Base-by-base conservation (phyloP, 2,797 vertebrate genomes). In the Leptodactylus fallax region DNA sequence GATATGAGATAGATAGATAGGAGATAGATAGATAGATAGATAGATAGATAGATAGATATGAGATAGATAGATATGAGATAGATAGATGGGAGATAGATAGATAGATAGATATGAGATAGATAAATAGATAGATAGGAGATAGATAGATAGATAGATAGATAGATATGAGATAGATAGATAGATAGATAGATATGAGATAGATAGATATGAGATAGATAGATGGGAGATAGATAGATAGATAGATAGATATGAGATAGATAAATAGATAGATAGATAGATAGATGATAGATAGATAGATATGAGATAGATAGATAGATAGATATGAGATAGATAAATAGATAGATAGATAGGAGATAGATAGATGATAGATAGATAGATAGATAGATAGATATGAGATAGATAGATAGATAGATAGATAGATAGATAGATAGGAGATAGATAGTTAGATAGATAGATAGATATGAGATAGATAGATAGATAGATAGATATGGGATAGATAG, bases 371-470 rank as follows among this genome's bases (percentile, higher is more conserved):
- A 63, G 60, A 23, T 61, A 61, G 60, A 61, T 61, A 61, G 21
- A 61, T 61, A 21, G 60, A 61, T 21, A 65, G 23, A 25, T 65
- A 67, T 8, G 36, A 36, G 36, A 67, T 67, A 25, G 23, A 53
- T 25, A 79, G n/a, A 58, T n/a, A 55, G 49, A 78, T 23, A 78
- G 51, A 78, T 53, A 78, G 78, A 79, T 53, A 78, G 78, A 79
- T 49, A 69, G 67, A 58, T 36, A 36, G 55, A 77, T 63, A 63
- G 61, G 36, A 36, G 36, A 36, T 36, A 36, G 36, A 36, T 36
- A 36, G 36, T 2, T 60, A 60, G 58, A 60, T 63, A 63, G 61
- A 63, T 63, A 36, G 36, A 36, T 36, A 36, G 36, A 36, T 36
- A 36, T 1, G 36, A 36, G 36, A 36, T 36, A 36, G 36, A 36